Evolutionary conservation across 2,113 vertebrate species (phyloP).

Genomic region (Ailurus styani): DNA sequence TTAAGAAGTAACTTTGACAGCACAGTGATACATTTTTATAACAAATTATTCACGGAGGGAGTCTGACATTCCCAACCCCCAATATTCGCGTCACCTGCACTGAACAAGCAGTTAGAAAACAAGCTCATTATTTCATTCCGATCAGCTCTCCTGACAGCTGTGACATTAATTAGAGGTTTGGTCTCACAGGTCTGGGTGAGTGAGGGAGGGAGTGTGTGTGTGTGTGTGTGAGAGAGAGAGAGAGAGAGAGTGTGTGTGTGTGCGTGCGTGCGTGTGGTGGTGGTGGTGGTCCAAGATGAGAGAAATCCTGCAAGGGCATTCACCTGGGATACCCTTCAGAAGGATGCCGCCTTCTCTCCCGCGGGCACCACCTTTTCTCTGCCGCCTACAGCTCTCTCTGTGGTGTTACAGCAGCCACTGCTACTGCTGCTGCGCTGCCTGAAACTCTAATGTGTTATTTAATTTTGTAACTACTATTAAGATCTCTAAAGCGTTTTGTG

Average conservation of each 20-base stretch:
- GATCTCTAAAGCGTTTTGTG: not conserved
- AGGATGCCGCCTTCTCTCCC: not conserved
- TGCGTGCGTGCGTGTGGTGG: not conserved
- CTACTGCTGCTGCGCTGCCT: not conserved
- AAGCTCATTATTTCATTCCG: not conserved
- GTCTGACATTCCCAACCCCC: not conserved
- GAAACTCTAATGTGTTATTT: constrained; percentile 41
- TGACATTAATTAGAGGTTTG: constrained; percentile 32
- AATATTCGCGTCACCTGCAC: not conserved
- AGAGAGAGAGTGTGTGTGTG: not conserved
- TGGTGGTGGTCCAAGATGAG: not conserved
- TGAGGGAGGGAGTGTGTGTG: not conserved
- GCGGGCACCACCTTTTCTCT: not conserved
- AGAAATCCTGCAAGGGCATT: not conserved
- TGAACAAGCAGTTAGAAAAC: not conserved
- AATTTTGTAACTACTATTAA: constrained; percentile 41
- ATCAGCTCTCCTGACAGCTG: constrained; percentile 17
- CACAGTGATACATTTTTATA: constrained; percentile 39
- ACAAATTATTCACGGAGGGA: not conserved
- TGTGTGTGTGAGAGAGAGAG: not conserved
- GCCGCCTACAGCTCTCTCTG: not conserved
- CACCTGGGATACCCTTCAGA: constrained; percentile 20
- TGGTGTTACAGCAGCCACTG: not conserved
- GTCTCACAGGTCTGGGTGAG: constrained; percentile 36
- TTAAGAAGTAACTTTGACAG: constrained; percentile 50